Evolutionary conservation across 2,888 invertebrate genomes (phyloP), one percentile per base, ranked within the genome.

Genomic region (Synergus japonicus): DNA sequence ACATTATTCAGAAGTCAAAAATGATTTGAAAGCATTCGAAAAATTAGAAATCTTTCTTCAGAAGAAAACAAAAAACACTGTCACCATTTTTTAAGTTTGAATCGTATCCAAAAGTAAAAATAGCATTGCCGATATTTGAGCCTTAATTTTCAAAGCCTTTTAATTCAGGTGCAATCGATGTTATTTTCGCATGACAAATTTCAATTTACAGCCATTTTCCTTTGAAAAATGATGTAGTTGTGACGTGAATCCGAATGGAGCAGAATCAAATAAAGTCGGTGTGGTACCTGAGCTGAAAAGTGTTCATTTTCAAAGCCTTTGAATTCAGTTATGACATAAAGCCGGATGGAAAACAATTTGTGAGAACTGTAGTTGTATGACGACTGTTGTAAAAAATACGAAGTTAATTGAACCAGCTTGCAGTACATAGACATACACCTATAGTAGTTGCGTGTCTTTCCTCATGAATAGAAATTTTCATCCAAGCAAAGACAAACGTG

Each of bases 391-490:
- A 44, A 46, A 22, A 46, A 66, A 66, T 18, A 15, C 22, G 64
- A 64, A 15, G 64, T 64, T 64, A 67, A 67, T 22, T 67, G 44
- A 67, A 46, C 46, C 44, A 18, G 46, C 22, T 67, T 67, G 46
- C 22, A 46, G 18, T 7, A 67, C 5, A 46, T 22, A 49, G 49
- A 49, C 7, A 49, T 49, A 10, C 1, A 15, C 2, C 7, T 43
- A 46, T 46, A 46, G 46, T 46, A n/a, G 67, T 44, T 44, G 43
- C n/a, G 44, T 67, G 67, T 12, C 44, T 67, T 67, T 67, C 43
- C 67, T 44, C 22, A 44, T 67, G 46, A 46, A 67, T 67, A 67
- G 22, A 67, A 67, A 46, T 67, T 67, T 67, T 46, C 13, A 46
- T 66, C 18, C 29, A 67, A n/a, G 7, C 41, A 65, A 41, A 65